Base-by-base conservation (phyloP, 2,888 invertebrate genomes). In the Lithophane socia region DNA sequence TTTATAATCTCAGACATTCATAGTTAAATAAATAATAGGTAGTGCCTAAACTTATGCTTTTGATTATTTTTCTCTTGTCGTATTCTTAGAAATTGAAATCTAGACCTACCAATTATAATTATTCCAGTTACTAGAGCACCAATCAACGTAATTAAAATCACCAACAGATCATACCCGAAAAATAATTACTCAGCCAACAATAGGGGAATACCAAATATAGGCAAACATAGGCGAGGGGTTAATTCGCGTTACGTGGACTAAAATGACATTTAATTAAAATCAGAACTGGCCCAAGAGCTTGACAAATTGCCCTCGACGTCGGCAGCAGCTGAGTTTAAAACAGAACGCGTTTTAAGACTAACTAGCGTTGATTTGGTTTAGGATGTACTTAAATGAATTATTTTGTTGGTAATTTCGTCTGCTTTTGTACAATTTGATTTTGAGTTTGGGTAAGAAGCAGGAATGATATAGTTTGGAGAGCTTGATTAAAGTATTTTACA, bases 181-280 rank as follows among this genome's bases (percentile, higher is more conserved):
- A 77, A 75, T 67, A 77, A 83, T 85, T 74, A 79, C 42, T 72
- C 42, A 44, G 42, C 29, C 42, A 77, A 85, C 77, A 87, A 80
- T 79, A 73, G 54, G 13, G 69, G 56, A 66, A 64, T 82, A 60
- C 76, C 70, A 82, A 83, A 81, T 83, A 80, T 82, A 82, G 83
- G 73, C 85, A 74, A 79, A 73, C 85, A 83, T 83, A 86, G 87
- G 69, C 83, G 75, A 69, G 89, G 92, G 91, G 91, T 92, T 93
- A 93, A 94, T 94, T 93, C 90, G 90, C 88, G 88, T 92, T 91
- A 91, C 89, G 90, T 88, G 87, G 89, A 86, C 90, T 91, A 90
- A 94, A 94, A 94, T 93, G 93, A 93, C 94, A 91, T 95, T 95
- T 95, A 95, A 96, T 95, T 95, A 95, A 95, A 95, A 93, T 93